Base-by-base conservation (phyloP, 2,888 invertebrate genomes). In the Agriopis aurantiaria region DNA sequence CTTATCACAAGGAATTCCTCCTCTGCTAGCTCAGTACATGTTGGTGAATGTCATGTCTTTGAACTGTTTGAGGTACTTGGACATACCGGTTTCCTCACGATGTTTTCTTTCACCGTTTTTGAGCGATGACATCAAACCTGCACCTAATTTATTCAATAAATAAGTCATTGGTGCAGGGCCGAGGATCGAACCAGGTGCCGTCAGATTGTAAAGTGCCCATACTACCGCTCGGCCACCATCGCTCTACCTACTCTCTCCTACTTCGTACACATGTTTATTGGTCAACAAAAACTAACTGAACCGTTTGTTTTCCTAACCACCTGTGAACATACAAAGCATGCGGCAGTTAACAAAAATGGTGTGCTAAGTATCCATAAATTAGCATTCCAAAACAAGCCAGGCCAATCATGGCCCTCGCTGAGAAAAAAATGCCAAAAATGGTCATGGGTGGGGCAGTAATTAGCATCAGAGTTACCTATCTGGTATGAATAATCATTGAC, bases 291-390 rank as follows among this genome's bases (percentile, higher is more conserved):
- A 55, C 64, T 45, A 10, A 33, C 61, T 23, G 1, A 57, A 69
- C 56, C 46, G 55, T 72, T 63, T 64, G 69, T 56, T 59, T 61
- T 75, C 82, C 81, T 69, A 81, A 82, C 80, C 78, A 77, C 82
- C 75, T 58, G 62, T 65, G 66, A 67, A 75, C 69, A 68, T 69
- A 73, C 73, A 74, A 65, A 64, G 23, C n/a, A 67, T 10, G 58
- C 59, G 57, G 67, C 40, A 66, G 70, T 74, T 77, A 73, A 83
- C 85, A 81, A 83, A 88, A 84, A 86, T 80, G 87, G 89, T 76
- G 77, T 81, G 88, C 86, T 88, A 91, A 83, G 75, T 87, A 80
- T 62, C 75, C 80, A 80, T 76, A 79, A 81, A 86, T 88, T 88
- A 88, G 82, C 85, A 81, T 78, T 78, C 75, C 67, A 65, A 69